These are phyloP conservation scores for Malthinus flaveolus DNA, from an alignment of 2,888 invertebrate genomes.

Conservation along the genomic window DNA sequence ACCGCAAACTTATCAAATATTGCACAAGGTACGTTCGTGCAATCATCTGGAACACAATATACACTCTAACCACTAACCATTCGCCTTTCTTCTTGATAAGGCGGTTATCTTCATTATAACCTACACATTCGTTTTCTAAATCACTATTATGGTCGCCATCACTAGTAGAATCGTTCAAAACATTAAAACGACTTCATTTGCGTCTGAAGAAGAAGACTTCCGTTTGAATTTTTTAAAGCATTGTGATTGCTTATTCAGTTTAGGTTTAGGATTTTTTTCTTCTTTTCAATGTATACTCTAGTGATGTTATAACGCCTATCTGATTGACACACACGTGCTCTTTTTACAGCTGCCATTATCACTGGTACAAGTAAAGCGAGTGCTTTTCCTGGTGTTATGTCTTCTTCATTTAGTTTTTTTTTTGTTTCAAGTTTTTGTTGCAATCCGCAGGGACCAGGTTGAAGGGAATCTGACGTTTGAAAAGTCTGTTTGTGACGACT, in stretches of 20 bases:
- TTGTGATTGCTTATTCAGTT: background rate
- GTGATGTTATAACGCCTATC: no score
- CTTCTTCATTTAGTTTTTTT: no score
- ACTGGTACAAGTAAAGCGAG: no score
- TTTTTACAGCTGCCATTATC: no score
- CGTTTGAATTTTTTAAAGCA: background rate
- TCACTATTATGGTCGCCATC: background rate
- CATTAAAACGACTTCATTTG: background rate
- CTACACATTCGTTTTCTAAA: conserved; percentile 3
- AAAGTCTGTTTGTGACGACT: no score
- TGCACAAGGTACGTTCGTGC: background rate
- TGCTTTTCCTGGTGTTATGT: background rate
- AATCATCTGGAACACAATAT: background rate
- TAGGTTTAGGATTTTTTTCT: background rate
- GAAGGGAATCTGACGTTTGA: no score
- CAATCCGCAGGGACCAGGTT: no score
- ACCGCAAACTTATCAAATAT: background rate
- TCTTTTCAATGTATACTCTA: background rate
- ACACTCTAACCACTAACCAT: conserved; percentile 1
- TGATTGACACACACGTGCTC: no score
- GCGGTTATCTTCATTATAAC: background rate
- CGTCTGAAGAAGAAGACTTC: background rate
- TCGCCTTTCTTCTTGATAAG: background rate
- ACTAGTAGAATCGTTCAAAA: background rate
- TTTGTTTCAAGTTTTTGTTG: no score